Percentiles rank a stretch among this genome's conserved stretches.
Evolutionary conservation across 2,888 invertebrate genomes (phyloP).

Genomic region (Drosophila birchii): DNA sequence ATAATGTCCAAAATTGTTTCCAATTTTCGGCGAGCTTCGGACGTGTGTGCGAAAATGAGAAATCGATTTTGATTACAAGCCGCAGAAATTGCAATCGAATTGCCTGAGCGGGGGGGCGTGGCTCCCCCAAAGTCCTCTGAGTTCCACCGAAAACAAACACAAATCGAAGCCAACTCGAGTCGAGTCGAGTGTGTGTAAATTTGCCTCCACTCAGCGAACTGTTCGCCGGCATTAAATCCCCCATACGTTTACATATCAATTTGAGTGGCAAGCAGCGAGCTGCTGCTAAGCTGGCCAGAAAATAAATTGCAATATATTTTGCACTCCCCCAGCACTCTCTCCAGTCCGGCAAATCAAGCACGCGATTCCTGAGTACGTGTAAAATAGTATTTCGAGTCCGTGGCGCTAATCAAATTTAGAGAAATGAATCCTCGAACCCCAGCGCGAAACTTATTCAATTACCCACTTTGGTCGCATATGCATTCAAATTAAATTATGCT

Average conservation of each 20-base stretch:
- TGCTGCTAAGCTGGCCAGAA: constrained; percentile 25
- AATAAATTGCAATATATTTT: constrained; percentile 52
- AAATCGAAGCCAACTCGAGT: constrained; percentile 33
- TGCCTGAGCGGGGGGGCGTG: constrained; percentile 20
- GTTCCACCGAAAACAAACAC: constrained; percentile 31
- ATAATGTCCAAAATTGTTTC: constrained; percentile 55
- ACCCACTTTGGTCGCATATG: constrained; percentile 74
- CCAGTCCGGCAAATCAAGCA: constrained; percentile 19
- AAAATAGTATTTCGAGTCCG: constrained; percentile 55
- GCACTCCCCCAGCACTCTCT: background rate
- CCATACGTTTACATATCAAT: constrained; percentile 60
- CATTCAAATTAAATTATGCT: constrained; percentile 79
- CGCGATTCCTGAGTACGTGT: constrained; percentile 41
- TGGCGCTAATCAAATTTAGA: constrained; percentile 80
- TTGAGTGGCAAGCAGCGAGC: constrained; percentile 33
- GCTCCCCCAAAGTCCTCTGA: background rate
- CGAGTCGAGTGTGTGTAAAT: constrained; percentile 36
- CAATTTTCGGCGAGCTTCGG: constrained; percentile 38
- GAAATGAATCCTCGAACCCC: constrained; percentile 42
- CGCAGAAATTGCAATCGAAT: constrained; percentile 56
- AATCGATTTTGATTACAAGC: constrained; percentile 55
- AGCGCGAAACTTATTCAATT: constrained; percentile 82
- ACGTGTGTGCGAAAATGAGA: constrained; percentile 44
- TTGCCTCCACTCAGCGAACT: constrained; percentile 38
- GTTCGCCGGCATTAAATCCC: constrained; percentile 42